phyloP scores from a whole-genome alignment of 2,888 invertebrate species.

The Epistrophe eligans region DNA sequence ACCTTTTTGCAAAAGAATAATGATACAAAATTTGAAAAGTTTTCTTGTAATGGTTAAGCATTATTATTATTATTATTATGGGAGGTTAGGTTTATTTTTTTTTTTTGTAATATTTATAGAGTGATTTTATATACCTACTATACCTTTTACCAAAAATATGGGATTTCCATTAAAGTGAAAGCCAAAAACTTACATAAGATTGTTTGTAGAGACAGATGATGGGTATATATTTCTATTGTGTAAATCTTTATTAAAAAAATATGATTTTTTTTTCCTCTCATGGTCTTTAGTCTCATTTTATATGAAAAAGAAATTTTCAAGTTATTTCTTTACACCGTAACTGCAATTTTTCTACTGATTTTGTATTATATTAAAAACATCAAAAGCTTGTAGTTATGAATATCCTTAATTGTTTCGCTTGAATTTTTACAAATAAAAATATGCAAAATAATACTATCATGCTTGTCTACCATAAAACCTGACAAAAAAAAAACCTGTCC shows the following conservation, averaged over 20 bases:
- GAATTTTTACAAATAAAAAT: neutral
- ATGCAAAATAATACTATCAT: neutral
- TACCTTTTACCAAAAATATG: constrained; percentile 6
- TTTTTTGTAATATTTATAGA: constrained; percentile 19
- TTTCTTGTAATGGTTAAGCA: constrained; percentile 34
- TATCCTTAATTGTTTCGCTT: constrained; percentile 5
- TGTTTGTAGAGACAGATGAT: neutral
- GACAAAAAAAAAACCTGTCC: no score
- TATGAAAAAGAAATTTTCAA: neutral
- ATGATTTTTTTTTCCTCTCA: neutral
- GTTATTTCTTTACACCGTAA: neutral
- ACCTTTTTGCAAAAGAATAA: constrained; percentile 40
- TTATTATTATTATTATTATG: constrained; percentile 20
- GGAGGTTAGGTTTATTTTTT: neutral
- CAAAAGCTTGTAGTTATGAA: neutral
- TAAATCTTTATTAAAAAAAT: constrained; percentile 5
- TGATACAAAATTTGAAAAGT: constrained; percentile 62
- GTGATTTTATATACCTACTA: neutral
- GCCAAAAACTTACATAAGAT: constrained; percentile 2
- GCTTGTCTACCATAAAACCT: no score
- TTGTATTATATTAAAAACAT: neutral
- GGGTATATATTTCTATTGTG: constrained; percentile 8
- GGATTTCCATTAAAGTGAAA: constrained; percentile 20
- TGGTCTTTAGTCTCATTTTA: neutral
- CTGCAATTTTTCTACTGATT: neutral